Percentiles rank a stretch among this genome's conserved stretches.
Evolutionary conservation across 2,113 vertebrate species (phyloP).

Genomic region (Sinocyclocheilus anophthalmus): DNA sequence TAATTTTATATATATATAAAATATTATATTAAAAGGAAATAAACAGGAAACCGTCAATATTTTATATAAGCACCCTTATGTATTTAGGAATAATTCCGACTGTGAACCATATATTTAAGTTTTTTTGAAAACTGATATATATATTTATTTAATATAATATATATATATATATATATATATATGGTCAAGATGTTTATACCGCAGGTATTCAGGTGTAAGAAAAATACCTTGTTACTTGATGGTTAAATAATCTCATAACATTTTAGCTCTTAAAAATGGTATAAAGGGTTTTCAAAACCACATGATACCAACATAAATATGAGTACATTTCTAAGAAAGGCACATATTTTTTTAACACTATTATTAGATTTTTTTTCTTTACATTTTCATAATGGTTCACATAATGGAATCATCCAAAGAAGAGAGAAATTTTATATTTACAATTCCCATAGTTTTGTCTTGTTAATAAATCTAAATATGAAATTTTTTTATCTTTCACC

Average conservation of each 20-base stretch:
- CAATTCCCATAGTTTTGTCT: background rate
- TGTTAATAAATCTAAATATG: slow-evolving; percentile 24
- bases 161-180: no score
- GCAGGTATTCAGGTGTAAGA: background rate
- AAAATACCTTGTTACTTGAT: background rate
- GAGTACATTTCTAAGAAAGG: background rate
- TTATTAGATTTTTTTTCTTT: no score
- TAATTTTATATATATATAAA: no score
- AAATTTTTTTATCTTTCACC: slow-evolving; percentile 10
- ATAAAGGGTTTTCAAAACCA: background rate
- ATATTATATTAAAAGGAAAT: no score
- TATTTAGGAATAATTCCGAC: no score
- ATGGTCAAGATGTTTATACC: no score
- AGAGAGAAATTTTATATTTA: background rate
- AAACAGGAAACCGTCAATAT: no score
- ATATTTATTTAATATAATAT: no score
- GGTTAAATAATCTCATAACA: background rate
- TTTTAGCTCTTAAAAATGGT: background rate
- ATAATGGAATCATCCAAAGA: background rate
- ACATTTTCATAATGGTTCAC: no score
- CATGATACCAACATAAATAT: background rate
- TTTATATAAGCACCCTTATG: no score
- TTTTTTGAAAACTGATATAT: no score
- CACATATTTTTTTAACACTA: background rate
- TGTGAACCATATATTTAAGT: no score